These are phyloP conservation scores for Oscheius sp. DNA, from an alignment of 2,888 invertebrate genomes.

Conservation along the genomic window DNA sequence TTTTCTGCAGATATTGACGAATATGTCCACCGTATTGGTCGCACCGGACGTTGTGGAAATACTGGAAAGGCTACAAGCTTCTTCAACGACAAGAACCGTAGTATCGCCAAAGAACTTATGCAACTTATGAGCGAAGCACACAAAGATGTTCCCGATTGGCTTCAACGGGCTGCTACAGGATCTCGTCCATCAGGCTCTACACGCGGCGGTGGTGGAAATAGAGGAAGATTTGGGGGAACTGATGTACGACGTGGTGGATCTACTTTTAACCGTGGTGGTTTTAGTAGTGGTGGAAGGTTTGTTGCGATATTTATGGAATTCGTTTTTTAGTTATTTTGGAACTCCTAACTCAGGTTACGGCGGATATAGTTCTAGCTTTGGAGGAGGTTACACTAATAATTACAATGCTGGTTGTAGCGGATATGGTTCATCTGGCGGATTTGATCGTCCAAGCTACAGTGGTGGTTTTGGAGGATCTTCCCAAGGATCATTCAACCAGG, in stretches of 20 bases:
- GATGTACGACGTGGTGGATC: slow-evolving; percentile 30
- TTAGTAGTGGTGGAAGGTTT: neutral
- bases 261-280: neutral
- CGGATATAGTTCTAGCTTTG: neutral
- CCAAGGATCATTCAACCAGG: too few species aligned
- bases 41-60: slow-evolving; percentile 58
- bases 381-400: neutral
- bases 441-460: too few species aligned
- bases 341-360: slow-evolving; percentile 6
- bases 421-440: neutral
- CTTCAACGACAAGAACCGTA: slow-evolving; percentile 57
- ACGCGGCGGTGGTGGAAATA: slow-evolving; percentile 30
- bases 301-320: neutral
- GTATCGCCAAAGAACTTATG: slow-evolving; percentile 49
- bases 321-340: neutral
- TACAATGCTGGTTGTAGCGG: neutral
- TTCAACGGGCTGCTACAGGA: slow-evolving; percentile 47
- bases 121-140: slow-evolving; percentile 43
- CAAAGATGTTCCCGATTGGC: slow-evolving; percentile 56
- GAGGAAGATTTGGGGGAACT: slow-evolving; percentile 37
- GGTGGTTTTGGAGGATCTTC: neutral
- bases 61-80: slow-evolving; percentile 55
- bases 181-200: slow-evolving; percentile 30
- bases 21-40: slow-evolving; percentile 58
- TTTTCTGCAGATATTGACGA: slow-evolving; percentile 47